Evolutionary conservation across 1,140 invertebrate genomes (phyloP).

Genomic region (Apolygus lucorum): DNA sequence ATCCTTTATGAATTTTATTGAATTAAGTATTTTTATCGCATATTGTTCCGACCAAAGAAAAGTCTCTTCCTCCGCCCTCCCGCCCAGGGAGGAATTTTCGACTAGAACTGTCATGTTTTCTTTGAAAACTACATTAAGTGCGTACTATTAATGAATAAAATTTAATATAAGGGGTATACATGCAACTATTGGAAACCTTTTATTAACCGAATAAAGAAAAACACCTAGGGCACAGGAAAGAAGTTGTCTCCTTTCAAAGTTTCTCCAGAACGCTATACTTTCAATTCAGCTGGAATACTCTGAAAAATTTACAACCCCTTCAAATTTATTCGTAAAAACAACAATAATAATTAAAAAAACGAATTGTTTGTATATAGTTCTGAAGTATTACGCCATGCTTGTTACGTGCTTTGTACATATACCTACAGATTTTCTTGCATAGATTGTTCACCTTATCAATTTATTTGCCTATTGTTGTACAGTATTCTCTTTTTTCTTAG

Average conservation of each 20-base stretch:
- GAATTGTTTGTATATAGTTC: slow-evolving; percentile 14
- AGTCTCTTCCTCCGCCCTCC: no score
- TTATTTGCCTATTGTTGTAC: slow-evolving; percentile 11
- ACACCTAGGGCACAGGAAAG: not conserved
- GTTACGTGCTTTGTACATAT: slow-evolving; percentile 5
- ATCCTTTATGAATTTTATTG: not conserved
- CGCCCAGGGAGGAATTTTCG: no score
- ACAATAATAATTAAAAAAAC: not conserved
- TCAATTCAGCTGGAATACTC: not conserved
- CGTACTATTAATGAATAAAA: no score
- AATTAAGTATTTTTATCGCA: slow-evolving; percentile 11
- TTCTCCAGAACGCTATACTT: not conserved
- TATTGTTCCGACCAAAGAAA: not conserved
- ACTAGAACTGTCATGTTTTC: no score
- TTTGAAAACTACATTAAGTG: no score
- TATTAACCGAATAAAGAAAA: not conserved
- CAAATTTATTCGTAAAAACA: not conserved
- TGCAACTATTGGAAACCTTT: no score
- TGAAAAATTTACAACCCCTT: not conserved
- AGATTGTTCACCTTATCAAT: not conserved
- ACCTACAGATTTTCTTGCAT: not conserved
- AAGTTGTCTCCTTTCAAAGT: no score
- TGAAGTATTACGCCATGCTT: slow-evolving; percentile 3
- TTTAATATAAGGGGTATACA: no score
- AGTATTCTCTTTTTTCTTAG: not conserved